Evolutionary conservation across 1,140 invertebrate genomes (phyloP).

Genomic region (Cylas formicarius): DNA sequence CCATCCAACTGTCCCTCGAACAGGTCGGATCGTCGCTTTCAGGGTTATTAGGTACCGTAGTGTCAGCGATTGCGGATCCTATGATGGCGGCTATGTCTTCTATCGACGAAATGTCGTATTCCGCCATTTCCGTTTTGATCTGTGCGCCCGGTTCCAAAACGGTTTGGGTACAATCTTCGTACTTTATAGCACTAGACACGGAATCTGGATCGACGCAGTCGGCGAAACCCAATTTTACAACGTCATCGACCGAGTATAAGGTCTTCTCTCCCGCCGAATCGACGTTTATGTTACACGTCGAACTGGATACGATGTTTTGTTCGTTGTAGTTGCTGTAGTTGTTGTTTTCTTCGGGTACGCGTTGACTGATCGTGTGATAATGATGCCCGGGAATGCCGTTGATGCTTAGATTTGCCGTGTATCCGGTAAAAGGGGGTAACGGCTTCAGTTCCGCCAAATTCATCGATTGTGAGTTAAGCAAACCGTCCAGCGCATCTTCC

Average conservation of each 20-base stretch:
- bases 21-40: constrained; percentile 53
- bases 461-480: constrained; percentile 51
- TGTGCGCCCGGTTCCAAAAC: constrained; percentile 42
- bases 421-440: constrained; percentile 76
- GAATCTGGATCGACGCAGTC: constrained; percentile 43
- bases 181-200: constrained; percentile 44
- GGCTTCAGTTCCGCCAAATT: constrained; percentile 77
- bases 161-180: constrained; percentile 41
- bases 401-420: constrained; percentile 73
- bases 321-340: constrained; percentile 47
- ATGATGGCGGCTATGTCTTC: constrained; percentile 84
- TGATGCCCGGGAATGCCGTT: constrained; percentile 81
- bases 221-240: constrained; percentile 39
- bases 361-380: constrained; percentile 71
- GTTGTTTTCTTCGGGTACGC: constrained; percentile 55
- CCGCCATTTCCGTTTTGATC: constrained; percentile 46
- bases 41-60: constrained; percentile 62
- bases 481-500: constrained; percentile 56
- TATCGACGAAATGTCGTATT: constrained; percentile 65
- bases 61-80: constrained; percentile 81
- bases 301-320: constrained; percentile 59
- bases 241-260: constrained; percentile 51
- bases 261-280: constrained; percentile 49
- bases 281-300: constrained; percentile 47
- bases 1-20: constrained; percentile 70